These are phyloP conservation scores for Molorchus minor DNA, from an alignment of 2,888 invertebrate genomes.

Conservation along the genomic window DNA sequence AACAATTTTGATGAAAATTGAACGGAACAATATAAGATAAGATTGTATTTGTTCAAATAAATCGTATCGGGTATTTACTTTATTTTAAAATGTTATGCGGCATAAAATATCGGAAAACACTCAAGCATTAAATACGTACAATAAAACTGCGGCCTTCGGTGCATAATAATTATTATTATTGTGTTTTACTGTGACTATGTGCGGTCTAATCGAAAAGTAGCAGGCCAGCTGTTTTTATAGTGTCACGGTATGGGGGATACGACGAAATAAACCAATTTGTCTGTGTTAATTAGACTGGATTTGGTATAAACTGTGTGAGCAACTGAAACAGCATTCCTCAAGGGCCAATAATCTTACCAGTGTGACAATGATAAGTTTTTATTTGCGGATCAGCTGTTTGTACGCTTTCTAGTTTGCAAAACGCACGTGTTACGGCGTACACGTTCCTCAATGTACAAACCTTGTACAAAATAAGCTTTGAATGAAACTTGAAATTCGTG, in stretches of 20 bases:
- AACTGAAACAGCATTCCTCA: constrained; percentile 17
- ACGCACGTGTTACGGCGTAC: constrained; percentile 16
- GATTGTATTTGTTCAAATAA: constrained; percentile 20
- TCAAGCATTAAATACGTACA: constrained; percentile 17
- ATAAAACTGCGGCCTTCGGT: constrained; percentile 18
- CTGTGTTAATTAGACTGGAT: background rate
- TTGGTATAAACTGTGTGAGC: constrained; percentile 14
- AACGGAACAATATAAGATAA: constrained; percentile 15
- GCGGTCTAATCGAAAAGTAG: constrained; percentile 17
- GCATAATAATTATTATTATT: constrained; percentile 21
- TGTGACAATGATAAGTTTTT: constrained; percentile 43
- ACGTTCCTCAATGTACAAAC: background rate
- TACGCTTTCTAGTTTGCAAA: constrained; percentile 17
- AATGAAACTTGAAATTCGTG: constrained; percentile 1
- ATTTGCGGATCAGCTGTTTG: constrained; percentile 41
- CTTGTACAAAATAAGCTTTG: background rate
- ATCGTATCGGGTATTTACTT: background rate
- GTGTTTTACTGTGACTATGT: too few relatives aligned
- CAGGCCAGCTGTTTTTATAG: constrained; percentile 12
- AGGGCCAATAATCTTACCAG: constrained; percentile 19
- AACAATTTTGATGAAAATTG: constrained; percentile 2
- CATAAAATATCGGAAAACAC: constrained; percentile 5
- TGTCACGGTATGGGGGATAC: constrained; percentile 1
- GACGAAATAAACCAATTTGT: constrained; percentile 16
- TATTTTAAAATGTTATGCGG: constrained; percentile 6